A percentile compares a stretch with the other conserved stretches of the same genome.
Conservation (phyloP, 2,113 vertebrate species). For the Grantiella picta region DNA sequence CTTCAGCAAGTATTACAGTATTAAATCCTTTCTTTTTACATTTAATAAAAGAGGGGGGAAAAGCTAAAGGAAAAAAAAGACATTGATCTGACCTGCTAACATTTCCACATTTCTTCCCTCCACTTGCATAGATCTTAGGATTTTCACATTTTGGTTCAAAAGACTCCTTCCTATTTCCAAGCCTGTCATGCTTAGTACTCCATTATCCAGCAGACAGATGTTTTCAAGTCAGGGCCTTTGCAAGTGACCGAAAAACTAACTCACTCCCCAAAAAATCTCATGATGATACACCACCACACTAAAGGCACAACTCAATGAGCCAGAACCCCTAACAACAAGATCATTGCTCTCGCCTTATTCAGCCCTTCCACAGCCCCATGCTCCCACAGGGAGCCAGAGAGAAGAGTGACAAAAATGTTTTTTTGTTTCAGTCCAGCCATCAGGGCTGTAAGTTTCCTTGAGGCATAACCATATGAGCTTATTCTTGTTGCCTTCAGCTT, state of each 20-base stretch:
- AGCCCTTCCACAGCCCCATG: not conserved
- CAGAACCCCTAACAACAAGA: not conserved
- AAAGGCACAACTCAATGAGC: not conserved
- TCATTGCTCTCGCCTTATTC: not conserved
- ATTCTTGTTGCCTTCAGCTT: not conserved
- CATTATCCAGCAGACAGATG: constrained; percentile 4
- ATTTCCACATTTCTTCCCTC: not conserved
- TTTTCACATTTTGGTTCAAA: constrained; percentile 24
- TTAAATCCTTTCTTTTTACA: not conserved
- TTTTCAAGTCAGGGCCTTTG: constrained; percentile 1
- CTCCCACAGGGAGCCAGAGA: not conserved
- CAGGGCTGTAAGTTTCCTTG: not conserved
- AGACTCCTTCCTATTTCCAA: constrained; percentile 7
- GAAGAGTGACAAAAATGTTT: not conserved
- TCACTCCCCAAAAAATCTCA: not conserved
- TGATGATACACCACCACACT: not conserved
- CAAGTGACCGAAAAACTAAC: not conserved
- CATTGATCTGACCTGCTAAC: not conserved
- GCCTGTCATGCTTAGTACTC: not conserved
- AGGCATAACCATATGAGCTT: not conserved
- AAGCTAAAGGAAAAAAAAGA: not conserved
- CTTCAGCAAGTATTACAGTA: not conserved
- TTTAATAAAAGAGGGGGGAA: not conserved
- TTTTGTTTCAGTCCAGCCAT: not conserved
- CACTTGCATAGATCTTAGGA: not conserved